Evolutionary conservation across 2,888 invertebrate genomes (phyloP).

Genomic region (Ornithoptera priamus): DNA sequence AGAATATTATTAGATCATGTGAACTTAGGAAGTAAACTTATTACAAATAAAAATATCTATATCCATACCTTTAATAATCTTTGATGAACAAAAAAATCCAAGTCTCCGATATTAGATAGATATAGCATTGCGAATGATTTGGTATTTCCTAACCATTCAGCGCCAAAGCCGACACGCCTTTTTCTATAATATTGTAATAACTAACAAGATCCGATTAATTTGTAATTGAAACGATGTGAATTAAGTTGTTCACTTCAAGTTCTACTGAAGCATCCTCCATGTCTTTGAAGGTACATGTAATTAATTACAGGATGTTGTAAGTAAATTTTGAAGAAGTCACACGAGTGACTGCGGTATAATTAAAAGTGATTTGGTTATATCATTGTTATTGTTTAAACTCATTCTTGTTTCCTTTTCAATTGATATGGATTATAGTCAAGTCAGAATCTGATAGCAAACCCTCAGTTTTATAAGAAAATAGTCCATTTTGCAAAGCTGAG

Average conservation of each 20-base stretch:
- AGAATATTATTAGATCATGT: no score
- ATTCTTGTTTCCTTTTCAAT: no score
- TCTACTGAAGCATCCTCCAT: background rate
- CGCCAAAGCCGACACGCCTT: conserved; percentile 29
- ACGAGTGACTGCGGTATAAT: background rate
- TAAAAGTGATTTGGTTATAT: background rate
- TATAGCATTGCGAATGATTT: conserved; percentile 49
- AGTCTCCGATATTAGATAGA: conserved; percentile 53
- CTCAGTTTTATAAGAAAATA: no score
- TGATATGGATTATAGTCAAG: no score
- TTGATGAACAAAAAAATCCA: conserved; percentile 31
- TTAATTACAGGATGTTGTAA: background rate
- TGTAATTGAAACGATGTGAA: conserved; percentile 8
- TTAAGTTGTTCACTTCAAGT: background rate
- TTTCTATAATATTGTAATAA: conserved; percentile 12
- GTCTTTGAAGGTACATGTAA: background rate
- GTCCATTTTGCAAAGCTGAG: no score
- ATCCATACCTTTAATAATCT: background rate
- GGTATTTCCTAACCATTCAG: conserved; percentile 37
- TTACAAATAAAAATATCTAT: background rate
- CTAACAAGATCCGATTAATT: conserved; percentile 11
- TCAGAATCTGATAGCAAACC: no score
- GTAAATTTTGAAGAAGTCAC: background rate
- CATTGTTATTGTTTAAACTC: background rate
- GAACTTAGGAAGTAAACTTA: no score